These are phyloP conservation scores for Drusus annulatus DNA, from an alignment of 1,140 invertebrate species.

Conservation along the genomic window DNA sequence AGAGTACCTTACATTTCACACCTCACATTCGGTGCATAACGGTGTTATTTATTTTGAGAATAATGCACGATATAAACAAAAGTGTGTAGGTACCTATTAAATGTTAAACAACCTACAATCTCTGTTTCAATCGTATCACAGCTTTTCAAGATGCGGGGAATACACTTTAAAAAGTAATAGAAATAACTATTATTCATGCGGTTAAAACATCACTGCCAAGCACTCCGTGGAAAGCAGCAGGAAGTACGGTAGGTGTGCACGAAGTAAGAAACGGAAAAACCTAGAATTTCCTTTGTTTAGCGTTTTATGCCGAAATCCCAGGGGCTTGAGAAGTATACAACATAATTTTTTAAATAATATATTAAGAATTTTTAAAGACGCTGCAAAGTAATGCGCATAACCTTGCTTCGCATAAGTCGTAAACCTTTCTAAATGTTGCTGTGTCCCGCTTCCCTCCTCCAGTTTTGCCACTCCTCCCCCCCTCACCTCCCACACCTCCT, in stretches of 20 bases:
- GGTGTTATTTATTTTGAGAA: too few species aligned
- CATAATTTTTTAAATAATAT: constrained; percentile 4
- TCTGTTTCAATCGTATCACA: too few species aligned
- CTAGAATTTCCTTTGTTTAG: background rate
- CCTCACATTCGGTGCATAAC: too few species aligned
- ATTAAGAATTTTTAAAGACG: constrained; percentile 16
- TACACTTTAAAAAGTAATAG: too few species aligned
- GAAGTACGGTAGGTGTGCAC: background rate
- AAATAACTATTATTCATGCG: background rate
- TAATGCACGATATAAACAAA: too few species aligned
- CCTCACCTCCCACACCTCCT: background rate
- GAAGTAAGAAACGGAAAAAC: background rate
- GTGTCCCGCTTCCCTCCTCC: background rate
- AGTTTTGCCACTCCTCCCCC: background rate
- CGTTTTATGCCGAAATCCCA: background rate
- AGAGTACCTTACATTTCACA: too few species aligned
- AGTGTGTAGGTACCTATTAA: too few species aligned
- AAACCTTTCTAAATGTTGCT: constrained; percentile 35
- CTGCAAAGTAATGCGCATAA: constrained; percentile 47
- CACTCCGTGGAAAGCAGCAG: background rate
- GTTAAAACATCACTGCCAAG: background rate
- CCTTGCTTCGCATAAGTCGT: constrained; percentile 54
- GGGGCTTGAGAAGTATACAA: background rate
- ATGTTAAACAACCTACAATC: too few species aligned
- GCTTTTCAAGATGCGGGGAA: too few species aligned